Evolutionary conservation across 2,113 vertebrate genomes (phyloP), one percentile per base, ranked within the genome.

Genomic region (Solea senegalensis): DNA sequence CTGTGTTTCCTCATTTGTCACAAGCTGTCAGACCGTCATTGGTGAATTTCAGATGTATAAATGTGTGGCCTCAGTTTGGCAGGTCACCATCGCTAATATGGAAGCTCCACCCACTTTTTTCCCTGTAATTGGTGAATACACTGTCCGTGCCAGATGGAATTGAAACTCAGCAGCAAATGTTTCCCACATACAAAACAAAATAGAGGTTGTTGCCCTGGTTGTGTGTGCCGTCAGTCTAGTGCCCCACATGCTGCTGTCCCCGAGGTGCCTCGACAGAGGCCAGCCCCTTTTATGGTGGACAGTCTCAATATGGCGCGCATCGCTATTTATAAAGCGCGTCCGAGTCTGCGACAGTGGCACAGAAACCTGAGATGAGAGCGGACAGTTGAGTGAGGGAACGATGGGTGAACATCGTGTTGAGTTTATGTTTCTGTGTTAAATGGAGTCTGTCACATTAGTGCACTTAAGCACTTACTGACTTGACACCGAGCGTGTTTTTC

Each of bases 211-310:
- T 46, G 44, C 14, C 9, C 14, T 27, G 46, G 12, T 15, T 16
- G 26, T 53, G 26, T 27, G 26, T 53, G 26, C 54, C 1, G 43
- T 69, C 39, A 68, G 43, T 52, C 61, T 57, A 45, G 26, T 12
- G 3, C 1, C 41, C 63, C 71, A 77, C 74, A 53, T 64, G 62
- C 62, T 59, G 58, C 62, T 72, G 68, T 63, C 85, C 62, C 54
- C 61, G 53, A 76, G 81, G 69, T 82, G 72, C 67, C 77, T 72
- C 51, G 9, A 55, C 79, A 77, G 81, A 65, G 71, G 63, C 76
- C 76, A 66, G 75, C 43, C 77, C 91, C 91, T 90, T 92, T 90
- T 90, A 91, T 87, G 90, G 91, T 77, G 58, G 72, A 86, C 82
- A 75, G 86, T 88, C 87, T 87, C 85, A 54, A 72, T 78, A 56